Percentiles rank a stretch among this genome's conserved stretches.
Conservation (phyloP, 2,888 invertebrate species). For the Theodoxus fluviatilis region DNA sequence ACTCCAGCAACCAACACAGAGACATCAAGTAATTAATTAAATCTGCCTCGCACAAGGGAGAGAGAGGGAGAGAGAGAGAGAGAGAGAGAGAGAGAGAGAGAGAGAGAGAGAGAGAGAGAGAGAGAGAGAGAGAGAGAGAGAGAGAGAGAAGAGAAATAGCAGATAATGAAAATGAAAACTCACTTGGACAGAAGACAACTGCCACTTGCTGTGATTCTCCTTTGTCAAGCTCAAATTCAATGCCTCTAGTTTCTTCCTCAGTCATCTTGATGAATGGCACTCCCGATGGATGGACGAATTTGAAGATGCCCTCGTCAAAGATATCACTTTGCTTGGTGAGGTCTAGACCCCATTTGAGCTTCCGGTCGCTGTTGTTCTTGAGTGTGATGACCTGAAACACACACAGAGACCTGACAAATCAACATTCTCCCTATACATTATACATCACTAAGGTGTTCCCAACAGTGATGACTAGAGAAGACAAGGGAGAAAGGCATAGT, state of each 20-base stretch:
- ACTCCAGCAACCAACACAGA: too few relatives aligned
- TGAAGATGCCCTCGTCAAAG: conserved; percentile 58
- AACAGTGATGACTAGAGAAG: too few relatives aligned
- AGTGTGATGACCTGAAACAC: conserved; percentile 52
- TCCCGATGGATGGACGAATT: conserved; percentile 59
- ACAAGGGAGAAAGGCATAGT: too few relatives aligned
- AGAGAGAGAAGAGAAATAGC: too few relatives aligned
- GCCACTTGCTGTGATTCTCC: conserved; percentile 55
- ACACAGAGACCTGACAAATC: too few relatives aligned
- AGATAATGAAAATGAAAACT: conserved; percentile 30
- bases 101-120: too few relatives aligned
- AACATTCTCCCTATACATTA: too few relatives aligned
- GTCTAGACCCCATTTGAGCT: conserved; percentile 60
- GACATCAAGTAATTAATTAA: background rate
- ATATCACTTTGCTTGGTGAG: conserved; percentile 45
- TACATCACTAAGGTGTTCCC: too few relatives aligned
- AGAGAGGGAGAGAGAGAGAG: too few relatives aligned
- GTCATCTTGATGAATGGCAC: conserved; percentile 54
- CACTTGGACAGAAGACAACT: conserved; percentile 62
- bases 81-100: too few relatives aligned
- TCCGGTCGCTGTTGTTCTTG: conserved; percentile 58
- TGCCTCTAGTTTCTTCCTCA: conserved; percentile 44
- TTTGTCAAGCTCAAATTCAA: conserved; percentile 58
- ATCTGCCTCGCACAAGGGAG: too few relatives aligned
- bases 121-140: too few relatives aligned